These are phyloP conservation scores for Ivindomyrus marchei DNA, from an alignment of 2,113 vertebrate species.

Conservation along the genomic window DNA sequence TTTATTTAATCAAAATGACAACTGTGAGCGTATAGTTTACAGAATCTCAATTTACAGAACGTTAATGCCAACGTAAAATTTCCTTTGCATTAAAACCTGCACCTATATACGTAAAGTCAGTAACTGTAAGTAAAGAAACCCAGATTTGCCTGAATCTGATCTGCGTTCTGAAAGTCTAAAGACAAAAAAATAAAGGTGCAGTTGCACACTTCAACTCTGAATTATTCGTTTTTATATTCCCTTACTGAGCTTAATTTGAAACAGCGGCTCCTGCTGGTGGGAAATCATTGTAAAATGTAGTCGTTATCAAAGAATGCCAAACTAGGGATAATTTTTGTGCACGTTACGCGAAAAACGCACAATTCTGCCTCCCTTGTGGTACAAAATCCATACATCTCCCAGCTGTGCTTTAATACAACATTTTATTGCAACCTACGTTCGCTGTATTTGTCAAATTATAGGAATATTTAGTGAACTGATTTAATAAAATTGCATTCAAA, in stretches of 20 bases:
- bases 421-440: background rate
- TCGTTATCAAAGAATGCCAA: background rate
- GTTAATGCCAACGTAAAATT: background rate
- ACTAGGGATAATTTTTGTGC: background rate
- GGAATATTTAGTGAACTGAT: background rate
- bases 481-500: background rate
- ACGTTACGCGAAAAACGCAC: background rate
- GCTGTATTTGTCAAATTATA: background rate
- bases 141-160: background rate
- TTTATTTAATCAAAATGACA: background rate
- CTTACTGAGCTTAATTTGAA: background rate
- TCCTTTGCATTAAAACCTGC: background rate
- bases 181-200: background rate
- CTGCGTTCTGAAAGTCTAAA: background rate
- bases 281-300: background rate
- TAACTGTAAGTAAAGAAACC: background rate
- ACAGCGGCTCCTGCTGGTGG: slow-evolving; percentile 24
- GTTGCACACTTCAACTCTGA: background rate
- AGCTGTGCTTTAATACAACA: background rate
- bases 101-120: background rate
- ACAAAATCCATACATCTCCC: background rate
- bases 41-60: background rate
- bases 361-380: background rate
- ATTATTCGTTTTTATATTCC: background rate
- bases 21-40: background rate